A percentile compares a stretch with the other conserved stretches of the same genome.
phyloP scores from a whole-genome alignment of 2,888 invertebrate species.

The Cheilosia soror region DNA sequence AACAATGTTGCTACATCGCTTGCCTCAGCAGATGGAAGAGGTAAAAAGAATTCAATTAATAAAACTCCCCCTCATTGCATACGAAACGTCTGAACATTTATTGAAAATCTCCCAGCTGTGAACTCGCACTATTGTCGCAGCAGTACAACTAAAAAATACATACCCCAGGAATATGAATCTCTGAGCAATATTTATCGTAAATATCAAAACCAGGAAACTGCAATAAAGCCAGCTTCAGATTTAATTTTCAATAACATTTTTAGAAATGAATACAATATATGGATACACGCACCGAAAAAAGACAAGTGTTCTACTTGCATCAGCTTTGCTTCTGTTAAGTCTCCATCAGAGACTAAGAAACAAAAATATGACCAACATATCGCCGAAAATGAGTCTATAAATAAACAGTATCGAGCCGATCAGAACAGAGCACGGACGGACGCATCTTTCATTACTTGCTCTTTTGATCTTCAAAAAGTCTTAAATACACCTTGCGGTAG shows the following conservation, averaged over 20 bases:
- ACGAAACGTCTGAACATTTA: neutral
- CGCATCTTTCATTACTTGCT: constrained; percentile 21
- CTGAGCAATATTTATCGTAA: neutral
- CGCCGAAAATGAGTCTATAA: constrained; percentile 14
- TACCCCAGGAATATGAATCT: no score
- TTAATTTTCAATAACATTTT: neutral
- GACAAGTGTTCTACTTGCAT: constrained; percentile 9
- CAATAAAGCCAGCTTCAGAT: constrained; percentile 2
- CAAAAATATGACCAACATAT: constrained; percentile 6
- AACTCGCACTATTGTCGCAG: neutral
- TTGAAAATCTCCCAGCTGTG: neutral
- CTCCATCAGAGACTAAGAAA: constrained; percentile 2
- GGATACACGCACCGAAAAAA: neutral
- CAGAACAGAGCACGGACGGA: constrained; percentile 8
- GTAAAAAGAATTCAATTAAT: neutral
- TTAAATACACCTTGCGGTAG: constrained; percentile 19
- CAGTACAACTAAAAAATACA: neutral
- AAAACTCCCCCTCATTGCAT: neutral
- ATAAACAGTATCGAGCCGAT: constrained; percentile 21
- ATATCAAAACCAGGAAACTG: neutral
- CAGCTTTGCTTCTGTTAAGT: constrained; percentile 7
- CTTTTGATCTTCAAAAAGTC: constrained; percentile 27
- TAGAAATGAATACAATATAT: neutral
- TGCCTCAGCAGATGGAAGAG: neutral
- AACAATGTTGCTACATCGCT: constrained; percentile 5